These are phyloP conservation scores for Hyperopisus bebe DNA, from an alignment of 2,113 vertebrate genomes.

Conservation along the genomic window DNA sequence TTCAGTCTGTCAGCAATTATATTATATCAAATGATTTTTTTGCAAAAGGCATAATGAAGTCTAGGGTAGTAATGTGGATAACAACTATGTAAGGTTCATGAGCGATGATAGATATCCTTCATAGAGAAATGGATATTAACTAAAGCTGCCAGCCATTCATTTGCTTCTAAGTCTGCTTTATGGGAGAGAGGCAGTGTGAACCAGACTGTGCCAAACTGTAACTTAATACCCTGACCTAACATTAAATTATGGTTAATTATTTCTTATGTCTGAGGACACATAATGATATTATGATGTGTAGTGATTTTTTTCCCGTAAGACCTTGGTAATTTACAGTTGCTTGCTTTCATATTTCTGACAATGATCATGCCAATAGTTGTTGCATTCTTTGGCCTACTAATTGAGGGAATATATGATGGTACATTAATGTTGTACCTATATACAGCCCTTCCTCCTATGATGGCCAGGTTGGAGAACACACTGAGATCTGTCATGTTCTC, in stretches of 20 bases:
- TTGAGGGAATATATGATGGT: background rate
- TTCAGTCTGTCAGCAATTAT: background rate
- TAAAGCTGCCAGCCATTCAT: background rate
- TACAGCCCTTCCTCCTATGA: conserved; percentile 85
- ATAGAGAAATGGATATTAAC: background rate
- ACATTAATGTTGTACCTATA: conserved; percentile 70
- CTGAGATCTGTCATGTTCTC: conserved; percentile 95
- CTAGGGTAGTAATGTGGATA: background rate
- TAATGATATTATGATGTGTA: background rate
- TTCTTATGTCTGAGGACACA: background rate
- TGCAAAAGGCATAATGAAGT: background rate
- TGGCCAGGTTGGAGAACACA: conserved; percentile 91
- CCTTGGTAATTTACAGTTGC: background rate
- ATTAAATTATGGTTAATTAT: background rate
- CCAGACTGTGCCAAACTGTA: background rate
- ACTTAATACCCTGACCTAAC: background rate
- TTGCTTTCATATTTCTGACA: background rate
- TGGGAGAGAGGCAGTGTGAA: background rate
- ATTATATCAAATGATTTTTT: background rate
- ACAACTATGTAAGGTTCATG: background rate
- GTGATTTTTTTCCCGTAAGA: background rate
- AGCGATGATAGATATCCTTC: background rate
- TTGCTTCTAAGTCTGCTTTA: background rate
- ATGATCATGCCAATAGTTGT: background rate
- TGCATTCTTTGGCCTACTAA: background rate